Evolutionary conservation across 2,797 vertebrate species (phyloP).

Genomic region (Melopsittacus undulatus): DNA sequence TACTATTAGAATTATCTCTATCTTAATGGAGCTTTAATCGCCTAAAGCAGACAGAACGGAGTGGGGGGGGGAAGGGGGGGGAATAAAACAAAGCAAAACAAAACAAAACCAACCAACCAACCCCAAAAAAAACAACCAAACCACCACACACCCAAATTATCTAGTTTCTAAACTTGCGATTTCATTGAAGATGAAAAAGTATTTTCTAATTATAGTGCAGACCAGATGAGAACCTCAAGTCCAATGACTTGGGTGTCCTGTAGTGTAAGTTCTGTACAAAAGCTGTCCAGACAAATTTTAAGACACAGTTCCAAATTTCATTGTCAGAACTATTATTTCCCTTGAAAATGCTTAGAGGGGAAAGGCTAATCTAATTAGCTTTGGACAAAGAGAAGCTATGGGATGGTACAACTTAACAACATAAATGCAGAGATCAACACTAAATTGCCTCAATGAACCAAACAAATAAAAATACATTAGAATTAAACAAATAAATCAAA

Average conservation of each 20-base stretch:
- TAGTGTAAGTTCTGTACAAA: not conserved
- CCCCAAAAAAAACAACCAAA: too few relatives aligned
- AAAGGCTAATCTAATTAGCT: not conserved
- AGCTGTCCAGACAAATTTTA: conserved; percentile 25
- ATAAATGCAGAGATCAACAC: not conserved
- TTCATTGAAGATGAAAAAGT: conserved; percentile 26
- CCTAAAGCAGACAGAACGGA: not conserved
- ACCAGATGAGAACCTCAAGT: not conserved
- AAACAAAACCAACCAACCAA: not conserved
- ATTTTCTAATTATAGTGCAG: not conserved
- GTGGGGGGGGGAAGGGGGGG: not conserved
- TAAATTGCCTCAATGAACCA: not conserved
- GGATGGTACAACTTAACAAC: not conserved
- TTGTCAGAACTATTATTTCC: not conserved
- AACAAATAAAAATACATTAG: not conserved
- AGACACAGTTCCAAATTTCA: not conserved
- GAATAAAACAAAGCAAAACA: not conserved
- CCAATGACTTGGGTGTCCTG: conserved; percentile 4
- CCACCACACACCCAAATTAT: not conserved
- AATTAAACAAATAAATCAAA: not conserved
- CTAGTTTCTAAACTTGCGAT: conserved; percentile 31
- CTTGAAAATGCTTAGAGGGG: not conserved
- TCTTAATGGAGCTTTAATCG: conserved; percentile 30
- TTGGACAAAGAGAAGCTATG: not conserved
- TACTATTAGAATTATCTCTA: not conserved